Percentiles rank a stretch among this genome's conserved stretches.
Conservation (phyloP, 2,888 invertebrate genomes). For the Anagyrus pseudococci region DNA sequence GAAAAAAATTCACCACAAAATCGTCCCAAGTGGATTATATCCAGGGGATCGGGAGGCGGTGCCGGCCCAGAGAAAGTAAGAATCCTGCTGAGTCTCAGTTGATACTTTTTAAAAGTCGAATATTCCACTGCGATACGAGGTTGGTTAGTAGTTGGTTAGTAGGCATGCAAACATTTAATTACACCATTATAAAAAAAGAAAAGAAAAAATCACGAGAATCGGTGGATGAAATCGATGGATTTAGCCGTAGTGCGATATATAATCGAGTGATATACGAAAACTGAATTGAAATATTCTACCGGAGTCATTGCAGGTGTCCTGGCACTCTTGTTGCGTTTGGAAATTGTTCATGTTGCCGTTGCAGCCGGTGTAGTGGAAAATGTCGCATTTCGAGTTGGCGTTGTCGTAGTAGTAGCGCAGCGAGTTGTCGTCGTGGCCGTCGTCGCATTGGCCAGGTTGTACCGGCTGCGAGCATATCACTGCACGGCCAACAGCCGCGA, state of each 20-base stretch:
- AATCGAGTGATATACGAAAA: slow-evolving; percentile 58
- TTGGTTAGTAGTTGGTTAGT: slow-evolving; percentile 18
- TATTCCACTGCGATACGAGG: slow-evolving; percentile 13
- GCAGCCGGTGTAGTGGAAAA: slow-evolving; percentile 89
- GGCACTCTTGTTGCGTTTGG: slow-evolving; percentile 74
- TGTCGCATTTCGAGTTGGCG: slow-evolving; percentile 73
- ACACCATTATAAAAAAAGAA: not conserved
- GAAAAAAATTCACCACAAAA: no score
- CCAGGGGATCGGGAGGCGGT: no score
- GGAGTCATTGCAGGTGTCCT: slow-evolving; percentile 72
- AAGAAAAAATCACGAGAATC: not conserved
- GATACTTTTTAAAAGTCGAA: slow-evolving; percentile 20
- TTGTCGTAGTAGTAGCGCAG: slow-evolving; percentile 71
- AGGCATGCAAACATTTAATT: slow-evolving; percentile 13
- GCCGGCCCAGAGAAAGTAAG: no score
- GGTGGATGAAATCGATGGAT: not conserved
- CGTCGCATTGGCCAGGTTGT: slow-evolving; percentile 46
- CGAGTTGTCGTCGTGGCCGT: slow-evolving; percentile 43
- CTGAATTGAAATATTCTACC: no score
- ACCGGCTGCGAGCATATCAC: slow-evolving; percentile 56
- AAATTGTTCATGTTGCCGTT: slow-evolving; percentile 90
- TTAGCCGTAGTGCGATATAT: not conserved
- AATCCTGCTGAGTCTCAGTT: slow-evolving; percentile 56
- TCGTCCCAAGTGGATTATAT: no score
- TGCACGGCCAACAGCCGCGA: not conserved